Evolutionary conservation across 2,888 invertebrate genomes (phyloP).

Genomic region (Lordiphosa andalusiaca): DNA sequence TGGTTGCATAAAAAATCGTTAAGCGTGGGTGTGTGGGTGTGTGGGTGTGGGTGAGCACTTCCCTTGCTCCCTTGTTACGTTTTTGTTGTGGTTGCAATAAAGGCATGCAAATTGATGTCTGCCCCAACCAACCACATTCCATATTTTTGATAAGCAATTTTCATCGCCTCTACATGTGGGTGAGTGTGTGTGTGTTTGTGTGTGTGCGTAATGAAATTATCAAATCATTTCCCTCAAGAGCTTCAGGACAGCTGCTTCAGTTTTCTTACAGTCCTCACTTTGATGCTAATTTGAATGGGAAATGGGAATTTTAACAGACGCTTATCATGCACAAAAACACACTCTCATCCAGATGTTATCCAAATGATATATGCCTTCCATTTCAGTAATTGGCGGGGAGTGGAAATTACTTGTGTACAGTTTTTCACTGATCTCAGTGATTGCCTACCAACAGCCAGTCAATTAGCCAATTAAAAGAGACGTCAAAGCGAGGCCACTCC

Average conservation of each 20-base stretch:
- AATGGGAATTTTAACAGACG: conserved; percentile 53
- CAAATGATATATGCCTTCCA: conserved; percentile 8
- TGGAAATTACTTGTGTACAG: neutral
- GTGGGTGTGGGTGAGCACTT: conserved; percentile 19
- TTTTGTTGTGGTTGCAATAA: conserved; percentile 65
- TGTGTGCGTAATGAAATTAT: conserved; percentile 63
- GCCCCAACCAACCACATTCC: conserved; percentile 1
- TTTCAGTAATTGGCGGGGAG: conserved; percentile 3
- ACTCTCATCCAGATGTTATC: conserved; percentile 41
- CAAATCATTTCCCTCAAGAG: conserved; percentile 63
- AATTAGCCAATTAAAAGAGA: conserved; percentile 9
- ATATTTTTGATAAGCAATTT: conserved; percentile 72
- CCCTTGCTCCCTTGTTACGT: conserved; percentile 41
- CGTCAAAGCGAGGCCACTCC: neutral
- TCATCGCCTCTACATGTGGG: conserved; percentile 16
- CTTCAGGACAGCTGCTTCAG: conserved; percentile 34
- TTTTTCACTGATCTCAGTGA: neutral
- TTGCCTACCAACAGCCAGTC: neutral
- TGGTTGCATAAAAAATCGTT: conserved; percentile 50
- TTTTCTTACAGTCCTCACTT: conserved; percentile 51
- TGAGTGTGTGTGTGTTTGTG: conserved; percentile 33
- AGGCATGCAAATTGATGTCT: conserved; percentile 72
- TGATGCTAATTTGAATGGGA: conserved; percentile 68
- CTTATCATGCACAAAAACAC: conserved; percentile 56
- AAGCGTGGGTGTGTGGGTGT: conserved; percentile 17